Evolutionary conservation across 2,888 invertebrate genomes (phyloP).

Genomic region (Mechanitis mazaeus): DNA sequence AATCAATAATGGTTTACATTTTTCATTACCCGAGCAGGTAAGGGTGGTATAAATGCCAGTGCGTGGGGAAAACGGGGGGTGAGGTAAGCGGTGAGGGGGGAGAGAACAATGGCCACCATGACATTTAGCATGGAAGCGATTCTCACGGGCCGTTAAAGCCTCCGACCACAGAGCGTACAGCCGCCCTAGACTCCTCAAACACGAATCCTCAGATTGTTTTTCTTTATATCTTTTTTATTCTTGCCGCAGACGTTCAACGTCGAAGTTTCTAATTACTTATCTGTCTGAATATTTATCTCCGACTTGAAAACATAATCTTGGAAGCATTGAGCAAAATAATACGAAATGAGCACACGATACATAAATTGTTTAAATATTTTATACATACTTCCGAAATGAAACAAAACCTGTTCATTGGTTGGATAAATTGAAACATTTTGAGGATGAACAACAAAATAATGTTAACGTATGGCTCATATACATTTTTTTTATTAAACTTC

Average conservation of each 20-base stretch:
- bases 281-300: slow-evolving; percentile 21
- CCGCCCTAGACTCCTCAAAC: slow-evolving; percentile 60
- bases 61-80: slow-evolving; percentile 50
- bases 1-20: slow-evolving; percentile 58
- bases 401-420: slow-evolving; percentile 64
- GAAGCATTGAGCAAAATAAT: slow-evolving; percentile 11
- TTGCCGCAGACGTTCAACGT: slow-evolving; percentile 35
- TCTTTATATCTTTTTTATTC: slow-evolving; percentile 36
- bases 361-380: slow-evolving; percentile 69
- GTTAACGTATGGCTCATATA: too few species aligned
- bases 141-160: slow-evolving; percentile 70
- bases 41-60: slow-evolving; percentile 66
- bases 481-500: too few species aligned
- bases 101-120: slow-evolving; percentile 73
- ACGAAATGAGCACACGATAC: slow-evolving; percentile 33
- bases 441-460: too few species aligned
- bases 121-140: slow-evolving; percentile 76
- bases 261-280: slow-evolving; percentile 36
- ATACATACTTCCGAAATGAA: slow-evolving; percentile 58
- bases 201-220: slow-evolving; percentile 46
- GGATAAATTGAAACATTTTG: slow-evolving; percentile 63
- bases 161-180: slow-evolving; percentile 61
- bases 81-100: slow-evolving; percentile 39
- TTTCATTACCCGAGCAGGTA: slow-evolving; percentile 56
- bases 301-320: slow-evolving; percentile 9